Base-by-base conservation (phyloP, 2,113 vertebrate species). In the Benitochromis conjunctus region DNA sequence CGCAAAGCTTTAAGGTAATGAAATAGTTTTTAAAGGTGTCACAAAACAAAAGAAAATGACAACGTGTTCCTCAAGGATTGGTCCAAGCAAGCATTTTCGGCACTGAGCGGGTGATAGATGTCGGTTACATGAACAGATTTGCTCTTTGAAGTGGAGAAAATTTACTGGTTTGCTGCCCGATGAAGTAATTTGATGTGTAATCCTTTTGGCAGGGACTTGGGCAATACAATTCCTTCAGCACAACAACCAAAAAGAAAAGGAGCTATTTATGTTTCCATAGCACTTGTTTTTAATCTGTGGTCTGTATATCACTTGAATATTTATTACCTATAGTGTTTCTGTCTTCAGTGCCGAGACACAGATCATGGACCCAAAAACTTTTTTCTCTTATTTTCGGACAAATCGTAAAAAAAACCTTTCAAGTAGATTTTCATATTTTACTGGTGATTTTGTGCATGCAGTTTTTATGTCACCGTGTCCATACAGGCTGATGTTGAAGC, bases 1-100 rank as follows among this genome's bases (percentile, higher is more conserved):
- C 21, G 56, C 62, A 54, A 81, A 91, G 31, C 38, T 74, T 26
- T 38, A 85, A 90, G 85, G 21, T 87, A 89, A 90, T 83, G 80
- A 62, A 16, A 81, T 82, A 29, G 10, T 85, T 85, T 82, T 84
- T 2, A 7, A 74, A 18, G 43, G 24, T 18, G 24, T 48, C 24
- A 74, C 7, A 74, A 74, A 74, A 46, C 9, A 71, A 48, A 71
- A 71, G 7, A 69, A 69, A 69, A 69, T 14, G 7, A 18, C 26
- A 43, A 51, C 80, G 82, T 74, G 77, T 90, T 69, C 77, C 69
- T 89, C 85, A 88, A 89, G 87, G 57, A 55, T 36, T 24, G 64
- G 60, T 85, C 29, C 2, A 69, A 86, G 79, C 10, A 21, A 86
- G n/a, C 79, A 78, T 81, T 90, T 89, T 60, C 83, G 58, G 16